Base-by-base conservation (phyloP, 2,113 vertebrate genomes). In the Phocoena sinus region DNA sequence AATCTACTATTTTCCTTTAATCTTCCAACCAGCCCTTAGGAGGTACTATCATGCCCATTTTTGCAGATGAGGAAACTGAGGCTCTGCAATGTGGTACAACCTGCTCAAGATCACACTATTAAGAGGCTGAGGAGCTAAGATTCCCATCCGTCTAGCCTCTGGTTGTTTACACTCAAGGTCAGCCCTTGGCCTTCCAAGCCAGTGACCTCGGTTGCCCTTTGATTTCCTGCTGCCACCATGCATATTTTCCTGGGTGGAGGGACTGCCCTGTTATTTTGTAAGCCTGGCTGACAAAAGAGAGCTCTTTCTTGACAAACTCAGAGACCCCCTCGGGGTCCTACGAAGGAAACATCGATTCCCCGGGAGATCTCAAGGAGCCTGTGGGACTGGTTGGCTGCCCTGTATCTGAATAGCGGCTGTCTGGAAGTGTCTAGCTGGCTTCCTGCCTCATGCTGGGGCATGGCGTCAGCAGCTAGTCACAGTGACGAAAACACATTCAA, bases 81-180 rank as follows among this genome's bases (percentile, higher is more conserved):
- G n/a, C 14, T 41, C 21, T 0, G 15, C 9, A 2, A 0, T 33
- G 38, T 38, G 33, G 36, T 74, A 28, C 10, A 31, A 11, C 36
- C 41, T 63, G 36, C 62, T 68, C 38, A 65, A n/a, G 86, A n/a
- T 33, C 25, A 33, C 44, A 6, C 23, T 9, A 8, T 25, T 21
- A 25, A 28, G 56, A 79, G 44, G 17, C 1, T 26, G 47, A 6
- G 12, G 50, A 81, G 44, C 53, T 25, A n/a, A 68, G 65, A 6
- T 47, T 17, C 26, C 26, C 12, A 3, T n/a, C 41, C 12, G 53
- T 25, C 21, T 71, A 50, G 53, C n/a, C 58, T 68, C 63, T 80
- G 41, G 44, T 36, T n/a, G 60, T 67, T 73, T 17, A 15, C 8
- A 1, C 5, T 88, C 50, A 82, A 77, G 95, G 81, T 82, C 97